Base-by-base conservation (phyloP, 2,888 invertebrate species). In the Hemicrepidius hirtus region DNA sequence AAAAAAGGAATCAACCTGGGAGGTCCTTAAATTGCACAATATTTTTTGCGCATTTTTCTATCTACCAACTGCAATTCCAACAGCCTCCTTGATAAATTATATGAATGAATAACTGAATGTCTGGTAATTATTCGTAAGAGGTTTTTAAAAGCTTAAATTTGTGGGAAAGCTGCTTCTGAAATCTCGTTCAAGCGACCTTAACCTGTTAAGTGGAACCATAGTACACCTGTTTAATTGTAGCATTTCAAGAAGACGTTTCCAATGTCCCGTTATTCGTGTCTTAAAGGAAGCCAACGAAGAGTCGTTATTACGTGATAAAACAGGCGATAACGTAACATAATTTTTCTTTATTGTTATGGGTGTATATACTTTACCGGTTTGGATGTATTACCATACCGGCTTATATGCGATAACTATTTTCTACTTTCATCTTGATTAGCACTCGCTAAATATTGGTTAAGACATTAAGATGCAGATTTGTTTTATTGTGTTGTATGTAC, bases 211-310 rank as follows among this genome's bases (percentile, higher is more conserved):
- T 53, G 12, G n/a, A 44, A 41, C 28, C 28, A 63, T 69, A 69
- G 63, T 55, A 67, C 71, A 71, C 71, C 71, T 71, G 71, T 71
- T 71, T 66, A 71, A 71, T 71, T 71, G 71, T 67, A 66, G 24
- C 66, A 60, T 63, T 60, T 60, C 57, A 28, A 57, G 66, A 50
- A 59, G 60, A 59, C 28, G 63, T 20, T 24, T 24, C 18, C 46
- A 5, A 21, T 37, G 18, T 49, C 35, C 68, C 68, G 68, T 68
- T 68, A 68, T 28, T 37, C 20, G n/a, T 28, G 44, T 24, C 66
- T 10, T 57, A 24, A n/a, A 41, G 37, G 50, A 37, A 68, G 37
- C 20, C 28, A 10, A n/a, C n/a, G n/a, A n/a, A n/a, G 18, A 53
- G 40, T 53, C 5, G 65, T 68, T 49, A 68, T 68, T 68, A 37